A percentile compares a stretch with the other conserved stretches of the same genome.
These are phyloP conservation scores for Zeuzera pyrina DNA, from an alignment of 2,888 invertebrate species.

Conservation along the genomic window DNA sequence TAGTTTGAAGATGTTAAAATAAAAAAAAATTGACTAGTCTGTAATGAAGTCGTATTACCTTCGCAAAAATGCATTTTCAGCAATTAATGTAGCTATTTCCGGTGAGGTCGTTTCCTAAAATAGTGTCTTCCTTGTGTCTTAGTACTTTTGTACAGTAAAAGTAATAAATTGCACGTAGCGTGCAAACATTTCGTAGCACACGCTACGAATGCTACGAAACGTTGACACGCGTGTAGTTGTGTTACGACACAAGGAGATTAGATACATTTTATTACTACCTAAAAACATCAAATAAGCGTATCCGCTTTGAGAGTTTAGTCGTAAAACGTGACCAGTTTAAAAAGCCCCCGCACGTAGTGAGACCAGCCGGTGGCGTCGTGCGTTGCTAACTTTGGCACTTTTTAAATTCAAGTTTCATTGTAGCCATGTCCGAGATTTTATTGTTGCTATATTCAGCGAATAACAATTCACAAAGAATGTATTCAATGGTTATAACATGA, in stretches of 20 bases:
- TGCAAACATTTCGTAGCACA: background rate
- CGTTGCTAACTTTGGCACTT: conserved; percentile 1
- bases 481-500: no score
- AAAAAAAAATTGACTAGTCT: no score
- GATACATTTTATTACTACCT: conserved; percentile 3
- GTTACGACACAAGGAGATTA: conserved; percentile 4
- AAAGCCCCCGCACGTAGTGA: conserved; percentile 1
- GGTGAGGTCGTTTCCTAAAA: no score
- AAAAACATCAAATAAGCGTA: conserved; percentile 2
- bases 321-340: conserved; percentile 3
- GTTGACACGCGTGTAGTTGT: no score
- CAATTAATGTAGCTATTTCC: no score
- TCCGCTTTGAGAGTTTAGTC: conserved; percentile 1
- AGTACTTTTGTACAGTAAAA: no score
- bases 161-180: background rate
- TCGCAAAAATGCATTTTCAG: no score
- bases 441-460: conserved; percentile 1
- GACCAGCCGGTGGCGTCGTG: conserved; percentile 1
- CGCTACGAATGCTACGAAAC: no score
- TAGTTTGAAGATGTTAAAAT: no score
- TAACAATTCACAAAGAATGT: background rate
- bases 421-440: conserved; percentile 1
- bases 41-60: no score
- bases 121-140: no score
- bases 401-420: conserved; percentile 2